Evolutionary conservation across 2,797 vertebrate genomes (phyloP).

Genomic region (Malurus leucopterus): DNA sequence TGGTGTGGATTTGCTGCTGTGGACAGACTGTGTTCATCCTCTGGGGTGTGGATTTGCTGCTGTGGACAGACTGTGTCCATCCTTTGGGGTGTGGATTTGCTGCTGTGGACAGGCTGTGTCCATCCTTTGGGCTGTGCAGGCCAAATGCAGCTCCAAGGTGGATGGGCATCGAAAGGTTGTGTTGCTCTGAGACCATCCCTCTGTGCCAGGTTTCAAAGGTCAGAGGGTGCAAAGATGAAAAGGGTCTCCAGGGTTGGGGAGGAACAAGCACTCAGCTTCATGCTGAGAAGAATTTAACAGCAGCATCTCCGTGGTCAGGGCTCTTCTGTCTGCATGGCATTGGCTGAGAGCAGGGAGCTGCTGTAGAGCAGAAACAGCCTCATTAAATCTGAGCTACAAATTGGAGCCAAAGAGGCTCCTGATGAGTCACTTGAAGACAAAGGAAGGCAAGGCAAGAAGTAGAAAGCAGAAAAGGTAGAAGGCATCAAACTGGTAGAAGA

Average conservation of each 20-base stretch:
- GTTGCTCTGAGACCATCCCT: background rate
- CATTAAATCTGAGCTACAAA: background rate
- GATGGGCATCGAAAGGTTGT: accelerated
- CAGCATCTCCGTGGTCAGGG: background rate
- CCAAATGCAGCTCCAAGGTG: background rate
- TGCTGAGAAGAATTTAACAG: background rate
- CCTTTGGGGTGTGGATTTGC: background rate
- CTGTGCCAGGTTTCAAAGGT: background rate
- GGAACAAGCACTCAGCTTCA: background rate
- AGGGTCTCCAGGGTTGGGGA: background rate
- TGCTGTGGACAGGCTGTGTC: background rate
- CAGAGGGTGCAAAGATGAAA: background rate
- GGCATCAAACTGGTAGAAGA: background rate
- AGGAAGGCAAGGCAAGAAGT: background rate
- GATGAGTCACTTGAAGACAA: background rate
- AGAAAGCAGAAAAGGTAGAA: background rate
- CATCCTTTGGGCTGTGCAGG: background rate
- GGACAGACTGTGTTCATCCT: no score
- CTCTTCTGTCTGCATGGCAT: background rate
- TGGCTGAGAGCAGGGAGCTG: background rate
- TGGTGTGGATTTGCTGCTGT: background rate
- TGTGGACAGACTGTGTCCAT: no score
- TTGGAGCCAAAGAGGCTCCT: background rate
- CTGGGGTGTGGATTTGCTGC: background rate
- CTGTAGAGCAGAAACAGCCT: background rate